Evolutionary conservation across 2,797 vertebrate genomes (phyloP).

Genomic region (Siniperca scherzeri): DNA sequence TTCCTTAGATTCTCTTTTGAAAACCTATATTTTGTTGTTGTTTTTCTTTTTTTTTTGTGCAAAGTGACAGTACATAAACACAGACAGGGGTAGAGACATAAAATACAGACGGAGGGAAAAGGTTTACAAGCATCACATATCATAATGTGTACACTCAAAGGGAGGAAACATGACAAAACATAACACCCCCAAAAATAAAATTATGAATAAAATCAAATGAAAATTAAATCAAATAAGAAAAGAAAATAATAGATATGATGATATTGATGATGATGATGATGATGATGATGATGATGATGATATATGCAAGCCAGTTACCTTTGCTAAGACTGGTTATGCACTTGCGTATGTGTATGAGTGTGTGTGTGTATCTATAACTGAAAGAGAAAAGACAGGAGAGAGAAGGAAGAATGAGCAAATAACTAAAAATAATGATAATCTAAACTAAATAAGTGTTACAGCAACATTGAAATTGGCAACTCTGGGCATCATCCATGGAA

Average conservation of each 20-base stretch:
- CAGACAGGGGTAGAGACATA: background rate
- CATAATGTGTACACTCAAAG: background rate
- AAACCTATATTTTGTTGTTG: background rate
- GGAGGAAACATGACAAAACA: background rate
- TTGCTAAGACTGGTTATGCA: background rate
- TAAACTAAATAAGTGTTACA: background rate
- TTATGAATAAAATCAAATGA: background rate
- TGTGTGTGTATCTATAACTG: background rate
- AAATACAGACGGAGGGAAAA: background rate
- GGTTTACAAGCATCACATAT: background rate
- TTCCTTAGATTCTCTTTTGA: background rate
- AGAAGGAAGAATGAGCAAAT: background rate
- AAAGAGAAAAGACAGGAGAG: background rate
- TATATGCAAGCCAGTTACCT: background rate
- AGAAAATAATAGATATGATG: too few relatives aligned
- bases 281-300: too few relatives aligned
- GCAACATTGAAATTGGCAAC: too few relatives aligned
- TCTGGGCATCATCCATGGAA: background rate
- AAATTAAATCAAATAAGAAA: background rate
- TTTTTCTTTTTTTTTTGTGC: background rate
- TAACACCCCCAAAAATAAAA: too few relatives aligned
- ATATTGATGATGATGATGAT: too few relatives aligned
- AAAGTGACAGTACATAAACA: background rate
- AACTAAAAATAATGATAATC: background rate
- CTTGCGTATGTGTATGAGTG: background rate